Conservation (phyloP, 2,888 invertebrate genomes). For the Campoplex capitator region DNA sequence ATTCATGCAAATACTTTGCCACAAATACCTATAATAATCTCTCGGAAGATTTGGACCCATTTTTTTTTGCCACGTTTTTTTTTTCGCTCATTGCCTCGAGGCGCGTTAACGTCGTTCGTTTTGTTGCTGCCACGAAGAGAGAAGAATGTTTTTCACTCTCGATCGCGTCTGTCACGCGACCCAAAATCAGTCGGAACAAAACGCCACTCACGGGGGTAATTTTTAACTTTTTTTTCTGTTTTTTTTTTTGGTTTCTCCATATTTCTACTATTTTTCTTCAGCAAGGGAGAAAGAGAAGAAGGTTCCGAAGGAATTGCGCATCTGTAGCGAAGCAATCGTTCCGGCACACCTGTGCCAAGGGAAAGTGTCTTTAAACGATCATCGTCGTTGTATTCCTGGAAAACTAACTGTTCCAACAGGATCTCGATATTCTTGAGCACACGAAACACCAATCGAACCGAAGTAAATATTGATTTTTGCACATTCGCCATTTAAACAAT, state of each 20-base stretch:
- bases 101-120: constrained; percentile 54
- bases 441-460: background rate
- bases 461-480: background rate
- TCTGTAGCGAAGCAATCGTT: constrained; percentile 36
- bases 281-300: background rate
- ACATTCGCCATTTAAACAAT: background rate
- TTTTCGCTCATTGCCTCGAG: constrained; percentile 41
- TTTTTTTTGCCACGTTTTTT: constrained; percentile 15
- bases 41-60: constrained; percentile 58
- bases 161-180: constrained; percentile 74
- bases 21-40: constrained; percentile 77
- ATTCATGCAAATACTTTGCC: constrained; percentile 76
- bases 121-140: constrained; percentile 65
- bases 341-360: constrained; percentile 55
- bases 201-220: constrained; percentile 24
- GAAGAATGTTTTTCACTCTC: constrained; percentile 65
- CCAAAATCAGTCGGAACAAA: constrained; percentile 40
- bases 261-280: constrained; percentile 14
- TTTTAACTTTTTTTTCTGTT: constrained; percentile 12
- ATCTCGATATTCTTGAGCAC: background rate
- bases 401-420: background rate
- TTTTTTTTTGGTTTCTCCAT: background rate
- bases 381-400: constrained; percentile 14
- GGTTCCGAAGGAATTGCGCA: constrained; percentile 34
- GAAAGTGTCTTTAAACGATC: constrained; percentile 16